Percentiles rank a stretch among this genome's conserved stretches.
Evolutionary conservation across 2,797 vertebrate genomes (phyloP).

Genomic region (Acropternis orthonyx): DNA sequence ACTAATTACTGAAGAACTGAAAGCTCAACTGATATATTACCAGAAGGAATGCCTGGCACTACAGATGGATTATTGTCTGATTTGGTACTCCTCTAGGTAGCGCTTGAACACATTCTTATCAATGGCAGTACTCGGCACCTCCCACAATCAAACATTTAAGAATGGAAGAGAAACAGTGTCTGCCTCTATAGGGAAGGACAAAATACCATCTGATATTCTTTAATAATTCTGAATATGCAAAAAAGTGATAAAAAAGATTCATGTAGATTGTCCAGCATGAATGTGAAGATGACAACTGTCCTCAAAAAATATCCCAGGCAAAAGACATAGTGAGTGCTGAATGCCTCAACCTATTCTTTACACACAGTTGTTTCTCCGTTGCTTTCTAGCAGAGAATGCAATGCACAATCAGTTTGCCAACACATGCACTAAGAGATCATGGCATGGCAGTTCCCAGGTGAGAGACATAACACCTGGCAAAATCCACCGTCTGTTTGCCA

Average conservation of each 20-base stretch:
- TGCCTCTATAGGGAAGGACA: neutral
- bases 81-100: neutral
- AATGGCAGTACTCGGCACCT: neutral
- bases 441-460: neutral
- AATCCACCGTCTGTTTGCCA: neutral
- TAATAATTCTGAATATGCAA: neutral
- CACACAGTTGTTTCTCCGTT: neutral
- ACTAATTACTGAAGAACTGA: constrained; percentile 40
- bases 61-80: neutral
- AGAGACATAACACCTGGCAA: neutral
- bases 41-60: constrained; percentile 15
- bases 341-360: neutral
- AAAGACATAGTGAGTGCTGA: neutral
- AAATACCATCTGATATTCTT: neutral
- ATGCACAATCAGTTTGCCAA: neutral
- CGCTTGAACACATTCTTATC: neutral
- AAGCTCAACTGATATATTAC: neutral
- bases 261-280: neutral
- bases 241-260: neutral
- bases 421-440: rapidly evolving
- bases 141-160: neutral
- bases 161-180: neutral
- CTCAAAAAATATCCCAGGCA: neutral
- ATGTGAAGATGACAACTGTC: neutral
- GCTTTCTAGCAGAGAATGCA: neutral